These are phyloP conservation scores for Gallinago jamesoni DNA, from an alignment of 2,113 vertebrate genomes.

Conservation along the genomic window DNA sequence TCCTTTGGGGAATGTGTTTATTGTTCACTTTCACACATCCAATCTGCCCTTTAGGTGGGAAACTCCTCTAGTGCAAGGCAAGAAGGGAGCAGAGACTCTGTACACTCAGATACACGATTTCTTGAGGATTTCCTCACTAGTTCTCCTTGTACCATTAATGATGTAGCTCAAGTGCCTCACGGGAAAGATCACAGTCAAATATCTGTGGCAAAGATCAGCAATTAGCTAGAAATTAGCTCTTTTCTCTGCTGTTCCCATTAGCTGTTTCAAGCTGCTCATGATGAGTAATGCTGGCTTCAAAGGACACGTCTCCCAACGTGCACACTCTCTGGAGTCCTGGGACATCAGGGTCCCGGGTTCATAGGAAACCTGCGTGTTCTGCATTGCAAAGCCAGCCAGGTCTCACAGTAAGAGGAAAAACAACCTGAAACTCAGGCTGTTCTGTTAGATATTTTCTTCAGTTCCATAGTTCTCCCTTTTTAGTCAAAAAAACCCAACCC, in stretches of 20 bases:
- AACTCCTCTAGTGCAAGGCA: background rate
- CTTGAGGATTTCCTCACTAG: background rate
- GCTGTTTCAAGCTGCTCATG: background rate
- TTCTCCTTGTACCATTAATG: background rate
- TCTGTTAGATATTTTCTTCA: background rate
- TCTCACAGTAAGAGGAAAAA: background rate
- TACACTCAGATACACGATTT: background rate
- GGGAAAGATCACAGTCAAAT: background rate
- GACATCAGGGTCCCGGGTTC: background rate
- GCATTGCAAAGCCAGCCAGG: background rate
- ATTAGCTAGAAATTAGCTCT: background rate
- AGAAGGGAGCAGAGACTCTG: background rate
- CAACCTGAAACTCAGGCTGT: background rate
- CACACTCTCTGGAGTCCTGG: background rate
- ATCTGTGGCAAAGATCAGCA: background rate
- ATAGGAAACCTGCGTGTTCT: background rate
- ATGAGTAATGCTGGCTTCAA: background rate
- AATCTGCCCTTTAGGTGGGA: rapidly evolving
- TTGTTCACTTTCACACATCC: background rate
- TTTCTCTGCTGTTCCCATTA: background rate
- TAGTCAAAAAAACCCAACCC: background rate
- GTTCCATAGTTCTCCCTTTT: background rate
- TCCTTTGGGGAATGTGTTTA: background rate
- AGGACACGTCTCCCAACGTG: rapidly evolving
- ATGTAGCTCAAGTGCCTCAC: background rate